phyloP scores from a whole-genome alignment of 1,140 invertebrate genomes.

The Meloidogyne hapla region DNA sequence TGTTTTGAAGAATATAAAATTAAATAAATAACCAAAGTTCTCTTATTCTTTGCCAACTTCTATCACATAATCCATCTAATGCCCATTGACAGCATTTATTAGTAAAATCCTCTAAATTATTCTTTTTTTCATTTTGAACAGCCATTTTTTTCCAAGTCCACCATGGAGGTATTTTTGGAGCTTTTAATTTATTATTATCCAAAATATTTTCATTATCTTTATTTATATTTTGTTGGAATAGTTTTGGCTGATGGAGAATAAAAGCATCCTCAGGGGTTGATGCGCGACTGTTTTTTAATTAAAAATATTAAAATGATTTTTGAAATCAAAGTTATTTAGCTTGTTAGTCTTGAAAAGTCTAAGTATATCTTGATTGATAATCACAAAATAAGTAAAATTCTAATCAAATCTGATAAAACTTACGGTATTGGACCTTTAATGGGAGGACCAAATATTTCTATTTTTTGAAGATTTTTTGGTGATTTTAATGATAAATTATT shows the following conservation, averaged over 20 bases:
- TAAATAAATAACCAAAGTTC: conserved; percentile 30
- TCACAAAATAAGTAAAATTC: too few relatives aligned
- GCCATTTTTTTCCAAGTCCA: conserved; percentile 27
- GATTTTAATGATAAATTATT: not conserved
- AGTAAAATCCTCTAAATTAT: conserved; percentile 16
- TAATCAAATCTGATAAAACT: not conserved
- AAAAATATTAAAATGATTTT: not conserved
- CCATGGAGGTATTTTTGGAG: not conserved
- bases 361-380: too few relatives aligned
- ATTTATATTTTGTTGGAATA: not conserved
- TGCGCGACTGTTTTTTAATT: not conserved
- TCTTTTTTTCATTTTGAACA: not conserved
- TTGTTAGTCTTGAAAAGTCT: too few relatives aligned
- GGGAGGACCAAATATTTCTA: not conserved
- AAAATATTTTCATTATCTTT: not conserved
- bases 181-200: not conserved
- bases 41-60: conserved; percentile 49
- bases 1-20: not conserved
- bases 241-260: not conserved
- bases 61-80: conserved; percentile 45
- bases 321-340: too few relatives aligned
- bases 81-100: conserved; percentile 50
- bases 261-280: not conserved
- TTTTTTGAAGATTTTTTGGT: not conserved
- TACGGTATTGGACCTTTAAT: not conserved